Percentiles rank a stretch among this genome's conserved stretches.
phyloP scores from a whole-genome alignment of 2,797 vertebrate genomes.

The Muraenolepis orangiensis region DNA sequence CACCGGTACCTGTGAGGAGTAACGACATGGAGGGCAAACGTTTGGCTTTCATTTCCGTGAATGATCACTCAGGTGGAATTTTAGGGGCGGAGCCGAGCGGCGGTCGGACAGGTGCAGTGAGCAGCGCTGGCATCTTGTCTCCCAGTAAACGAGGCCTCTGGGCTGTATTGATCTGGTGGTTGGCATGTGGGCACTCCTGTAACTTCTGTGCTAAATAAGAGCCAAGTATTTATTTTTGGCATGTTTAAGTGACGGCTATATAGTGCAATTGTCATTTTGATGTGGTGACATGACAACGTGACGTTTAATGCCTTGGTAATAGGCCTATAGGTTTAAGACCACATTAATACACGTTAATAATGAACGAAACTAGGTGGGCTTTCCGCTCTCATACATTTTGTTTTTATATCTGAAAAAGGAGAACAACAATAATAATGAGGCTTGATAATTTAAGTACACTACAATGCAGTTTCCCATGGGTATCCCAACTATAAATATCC shows the following conservation, averaged over 20 bases:
- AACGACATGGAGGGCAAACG: not conserved
- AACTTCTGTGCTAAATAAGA: not conserved
- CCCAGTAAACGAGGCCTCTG: not conserved
- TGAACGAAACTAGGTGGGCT: not conserved
- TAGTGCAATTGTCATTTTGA: too few relatives aligned
- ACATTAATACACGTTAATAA: not conserved
- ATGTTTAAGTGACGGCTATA: not conserved
- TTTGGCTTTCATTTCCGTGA: constrained; percentile 10
- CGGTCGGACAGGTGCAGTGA: constrained; percentile 15
- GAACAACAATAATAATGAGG: not conserved
- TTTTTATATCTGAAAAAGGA: not conserved
- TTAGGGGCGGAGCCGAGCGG: constrained; percentile 14
- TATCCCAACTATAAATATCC: not conserved
- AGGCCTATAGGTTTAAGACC: not conserved
- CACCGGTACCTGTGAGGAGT: too few relatives aligned
- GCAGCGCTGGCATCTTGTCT: not conserved
- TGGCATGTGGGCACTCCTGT: not conserved
- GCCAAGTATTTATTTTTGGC: not conserved
- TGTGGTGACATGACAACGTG: too few relatives aligned
- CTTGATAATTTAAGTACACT: not conserved
- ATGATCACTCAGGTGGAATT: constrained; percentile 6
- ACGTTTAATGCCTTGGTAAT: not conserved
- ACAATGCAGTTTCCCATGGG: not conserved
- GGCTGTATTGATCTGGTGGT: not conserved
- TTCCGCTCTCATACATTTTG: not conserved